Evolutionary conservation across 2,888 invertebrate species (phyloP).

Genomic region (Microplitis manilae): DNA sequence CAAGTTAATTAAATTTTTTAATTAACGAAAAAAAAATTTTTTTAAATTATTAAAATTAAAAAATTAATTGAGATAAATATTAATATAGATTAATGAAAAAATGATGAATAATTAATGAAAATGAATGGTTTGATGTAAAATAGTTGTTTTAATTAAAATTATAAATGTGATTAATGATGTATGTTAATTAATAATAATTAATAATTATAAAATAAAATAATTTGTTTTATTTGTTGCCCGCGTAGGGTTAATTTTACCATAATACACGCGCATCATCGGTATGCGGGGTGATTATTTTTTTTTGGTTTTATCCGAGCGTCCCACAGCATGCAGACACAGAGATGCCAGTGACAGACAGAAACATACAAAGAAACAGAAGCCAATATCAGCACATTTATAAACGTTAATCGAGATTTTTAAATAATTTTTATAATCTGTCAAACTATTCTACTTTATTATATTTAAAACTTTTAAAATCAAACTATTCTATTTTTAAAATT

Average conservation of each 20-base stretch:
- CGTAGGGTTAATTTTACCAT: constrained; percentile 15
- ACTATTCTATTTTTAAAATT: constrained; percentile 32
- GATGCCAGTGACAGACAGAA: constrained; percentile 75
- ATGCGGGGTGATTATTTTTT: constrained; percentile 53
- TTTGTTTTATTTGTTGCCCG: constrained; percentile 23
- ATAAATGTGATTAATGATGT: neutral
- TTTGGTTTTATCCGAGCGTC: constrained; percentile 69
- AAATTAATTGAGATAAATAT: neutral
- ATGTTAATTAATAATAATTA: neutral
- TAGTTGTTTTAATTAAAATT: constrained; percentile 28
- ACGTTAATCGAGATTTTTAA: constrained; percentile 53
- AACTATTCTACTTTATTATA: constrained; percentile 27
- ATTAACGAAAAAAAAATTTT: too few relatives aligned
- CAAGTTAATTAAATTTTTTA: too few relatives aligned
- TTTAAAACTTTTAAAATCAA: constrained; percentile 13
- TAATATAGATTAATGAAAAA: neutral
- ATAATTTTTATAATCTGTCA: constrained; percentile 13
- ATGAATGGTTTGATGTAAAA: neutral
- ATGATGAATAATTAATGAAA: neutral
- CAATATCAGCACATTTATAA: constrained; percentile 69
- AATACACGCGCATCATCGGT: constrained; percentile 47
- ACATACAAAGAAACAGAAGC: constrained; percentile 74
- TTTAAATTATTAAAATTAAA: too few relatives aligned
- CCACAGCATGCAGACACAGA: constrained; percentile 76
- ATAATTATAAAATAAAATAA: constrained; percentile 11